phyloP scores from a whole-genome alignment of 2,888 invertebrate genomes.

The Megamerina dolium region DNA sequence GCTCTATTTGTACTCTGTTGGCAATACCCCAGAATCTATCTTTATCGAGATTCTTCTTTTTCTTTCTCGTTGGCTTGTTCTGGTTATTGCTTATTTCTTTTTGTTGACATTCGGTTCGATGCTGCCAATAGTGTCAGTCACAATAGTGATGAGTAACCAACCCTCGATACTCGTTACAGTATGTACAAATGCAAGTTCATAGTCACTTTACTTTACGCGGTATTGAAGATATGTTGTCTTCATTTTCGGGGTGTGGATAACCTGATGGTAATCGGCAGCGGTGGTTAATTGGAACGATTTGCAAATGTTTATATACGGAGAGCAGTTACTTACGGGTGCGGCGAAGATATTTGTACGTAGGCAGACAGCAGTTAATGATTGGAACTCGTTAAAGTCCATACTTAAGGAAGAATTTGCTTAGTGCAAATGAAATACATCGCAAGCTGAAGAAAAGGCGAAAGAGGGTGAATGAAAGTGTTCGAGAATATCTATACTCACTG shows the following conservation, averaged over 20 bases:
- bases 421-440: conserved; percentile 13
- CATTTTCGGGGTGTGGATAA: conserved; percentile 12
- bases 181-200: background rate
- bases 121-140: no score
- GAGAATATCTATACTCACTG: conserved; percentile 16
- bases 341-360: conserved; percentile 17
- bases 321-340: conserved; percentile 16
- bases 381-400: conserved; percentile 2
- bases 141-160: no score
- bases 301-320: conserved; percentile 16
- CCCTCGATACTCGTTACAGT: no score
- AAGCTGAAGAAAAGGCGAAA: conserved; percentile 12
- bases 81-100: no score
- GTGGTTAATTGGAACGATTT: conserved; percentile 13
- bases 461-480: conserved; percentile 3
- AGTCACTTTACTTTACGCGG: conserved; percentile 13
- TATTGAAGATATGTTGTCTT: conserved; percentile 13
- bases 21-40: no score
- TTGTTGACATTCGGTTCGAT: no score
- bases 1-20: no score
- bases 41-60: no score
- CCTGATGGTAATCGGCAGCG: conserved; percentile 10
- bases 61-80: no score
- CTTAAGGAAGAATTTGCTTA: conserved; percentile 8
- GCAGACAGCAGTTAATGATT: conserved; percentile 7